Base-by-base conservation (phyloP, 2,888 invertebrate species). In the Sialis fuliginosa region DNA sequence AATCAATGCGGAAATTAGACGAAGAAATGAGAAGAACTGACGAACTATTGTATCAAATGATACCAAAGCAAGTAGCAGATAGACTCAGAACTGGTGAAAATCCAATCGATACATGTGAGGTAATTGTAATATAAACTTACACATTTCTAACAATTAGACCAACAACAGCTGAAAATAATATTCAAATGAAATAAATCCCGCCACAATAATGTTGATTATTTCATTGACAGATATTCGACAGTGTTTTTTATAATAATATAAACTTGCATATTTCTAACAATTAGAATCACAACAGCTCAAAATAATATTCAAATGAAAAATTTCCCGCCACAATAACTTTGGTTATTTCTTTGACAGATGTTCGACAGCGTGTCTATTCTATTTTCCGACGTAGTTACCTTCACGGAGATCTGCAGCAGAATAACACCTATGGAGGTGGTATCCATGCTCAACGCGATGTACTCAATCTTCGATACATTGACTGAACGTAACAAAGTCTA, bases 381-480 rank as follows among this genome's bases (percentile, higher is more conserved):
- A 49, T 97, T 97, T 69, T 95, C 95, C 30, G 97, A 97, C 63
- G 92, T 97, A 45, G 96, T 97, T 6, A 93, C 91, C 7, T 97
- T 97, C 66, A 96, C 96, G 1, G 89, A 90, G 66, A 96, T 97
- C 59, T 97, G 96, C 63, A 90, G 90, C 57, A 76, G 90, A 52
- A 90, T 97, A 57, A 85, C 89, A 0, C 95, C 96, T 1, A 92
- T 97, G 90, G 89, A 95, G 62, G 96, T 97, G 5, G 96, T 97
- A 0, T 90, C 90, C 31, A 91, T 97, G 87, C 72, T 97, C 41
- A 97, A 97, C 64, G 86, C 85, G 31, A 95, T 96, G 92, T 92
- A 91, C 66, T 93, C 92, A n/a, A 81, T 92, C 56, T 97, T 97
- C 59, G 97, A 97, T 60, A 84, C 81, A 1, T 72, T 96, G 4